A percentile compares a stretch with the other conserved stretches of the same genome.
These are phyloP conservation scores for Alloscopus bannaensis DNA, from an alignment of 2,888 invertebrate genomes.

Conservation along the genomic window DNA sequence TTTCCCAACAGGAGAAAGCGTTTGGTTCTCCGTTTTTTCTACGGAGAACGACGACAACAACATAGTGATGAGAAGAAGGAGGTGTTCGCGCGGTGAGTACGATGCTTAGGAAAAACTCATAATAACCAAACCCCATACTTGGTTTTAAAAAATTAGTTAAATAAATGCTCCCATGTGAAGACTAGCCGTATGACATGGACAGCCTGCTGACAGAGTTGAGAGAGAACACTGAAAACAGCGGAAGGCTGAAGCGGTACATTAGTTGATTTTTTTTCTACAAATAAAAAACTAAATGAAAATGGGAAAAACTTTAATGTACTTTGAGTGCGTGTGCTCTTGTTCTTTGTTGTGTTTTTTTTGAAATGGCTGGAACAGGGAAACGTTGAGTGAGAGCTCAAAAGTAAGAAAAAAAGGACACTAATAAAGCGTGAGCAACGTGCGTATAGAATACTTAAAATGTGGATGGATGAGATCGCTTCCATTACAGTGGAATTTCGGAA, in stretches of 20 bases:
- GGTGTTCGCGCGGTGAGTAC: too few relatives aligned
- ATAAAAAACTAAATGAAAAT: too few relatives aligned
- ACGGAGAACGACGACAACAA: neutral
- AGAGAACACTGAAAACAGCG: too few relatives aligned
- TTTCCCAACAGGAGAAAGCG: conserved; percentile 12
- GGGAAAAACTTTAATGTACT: too few relatives aligned
- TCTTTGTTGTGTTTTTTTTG: neutral
- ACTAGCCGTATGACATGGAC: conserved; percentile 4
- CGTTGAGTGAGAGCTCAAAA: neutral
- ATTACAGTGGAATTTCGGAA: conserved; percentile 42
- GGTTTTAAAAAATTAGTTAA: conserved; percentile 43
- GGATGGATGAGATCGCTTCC: neutral
- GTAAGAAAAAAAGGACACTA: neutral
- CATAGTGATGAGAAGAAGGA: too few relatives aligned
- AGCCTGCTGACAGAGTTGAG: conserved; percentile 23
- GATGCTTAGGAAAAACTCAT: conserved; percentile 17
- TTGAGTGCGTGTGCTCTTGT: too few relatives aligned
- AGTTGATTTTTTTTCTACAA: too few relatives aligned
- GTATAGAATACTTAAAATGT: neutral
- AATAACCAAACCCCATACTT: conserved; percentile 31
- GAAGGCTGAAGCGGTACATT: too few relatives aligned
- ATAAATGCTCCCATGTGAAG: neutral
- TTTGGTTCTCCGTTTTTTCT: neutral
- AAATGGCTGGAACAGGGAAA: neutral
- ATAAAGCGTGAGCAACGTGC: neutral